Evolutionary conservation across 2,888 invertebrate genomes (phyloP), one percentile per base, ranked within the genome.

Genomic region (Phengaris alcon): DNA sequence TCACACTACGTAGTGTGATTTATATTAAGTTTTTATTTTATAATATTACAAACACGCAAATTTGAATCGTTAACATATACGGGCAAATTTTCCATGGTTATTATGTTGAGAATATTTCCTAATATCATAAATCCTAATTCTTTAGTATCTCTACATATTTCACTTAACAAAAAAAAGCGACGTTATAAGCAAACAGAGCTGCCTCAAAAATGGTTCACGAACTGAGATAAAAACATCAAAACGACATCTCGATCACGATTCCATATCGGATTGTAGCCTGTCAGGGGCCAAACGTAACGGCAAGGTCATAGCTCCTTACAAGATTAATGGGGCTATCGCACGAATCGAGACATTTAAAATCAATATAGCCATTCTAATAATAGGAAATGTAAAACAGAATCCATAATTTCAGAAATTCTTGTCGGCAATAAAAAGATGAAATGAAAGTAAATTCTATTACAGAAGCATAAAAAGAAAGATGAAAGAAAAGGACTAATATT

Each of bases 221-320:
- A 72, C 77, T 64, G 76, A 83, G 84, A 86, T 84, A 82, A 87
- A 85, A 84, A 87, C 84, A 81, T 83, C 84, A 85, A 79, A 86
- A 84, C 87, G 91, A 91, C 89, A 87, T 87, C 83, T 83, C 84
- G 85, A 86, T 91, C 92, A 91, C 90, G 91, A 90, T 83, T 57
- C 73, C 76, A 77, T 80, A 80, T 82, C 80, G 85, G 85, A 87
- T 86, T 85, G 84, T 82, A 79, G 78, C 81, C 77, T 84, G 86
- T 86, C 87, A 84, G 80, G 83, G 82, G 80, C 80, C 80, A 79
- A 80, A 84, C 76, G 81, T 84, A 81, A 82, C 83, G 82, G 81
- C 89, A 86, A 85, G 88, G 88, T 87, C 86, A 84, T 79, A 82
- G 81, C 82, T 84, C 72, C 72, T 72, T 52, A 79, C 79, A 81